Percentiles rank a stretch among this genome's conserved stretches.
phyloP scores from a whole-genome alignment of 1,140 invertebrate genomes.

The Drosophila sp. region DNA sequence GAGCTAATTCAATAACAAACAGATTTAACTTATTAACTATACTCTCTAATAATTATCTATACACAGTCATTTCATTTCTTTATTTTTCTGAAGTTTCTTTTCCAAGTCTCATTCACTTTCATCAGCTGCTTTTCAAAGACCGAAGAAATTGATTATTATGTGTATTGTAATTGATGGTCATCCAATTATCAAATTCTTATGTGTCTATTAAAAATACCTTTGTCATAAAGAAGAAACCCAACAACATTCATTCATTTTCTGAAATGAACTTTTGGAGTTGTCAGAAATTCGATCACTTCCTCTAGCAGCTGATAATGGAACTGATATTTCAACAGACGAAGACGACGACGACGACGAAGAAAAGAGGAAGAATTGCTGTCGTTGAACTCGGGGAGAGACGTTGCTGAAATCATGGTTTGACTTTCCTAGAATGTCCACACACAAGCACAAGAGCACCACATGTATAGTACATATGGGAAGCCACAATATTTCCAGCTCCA shows the following conservation, averaged over 20 bases:
- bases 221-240: neutral
- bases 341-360: too few relatives aligned
- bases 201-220: constrained; percentile 26
- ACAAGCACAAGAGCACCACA: constrained; percentile 36
- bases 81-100: neutral
- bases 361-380: constrained; percentile 18
- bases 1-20: too few relatives aligned
- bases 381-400: constrained; percentile 32
- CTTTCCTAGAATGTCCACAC: constrained; percentile 51
- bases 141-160: constrained; percentile 15
- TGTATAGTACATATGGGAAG: constrained; percentile 20
- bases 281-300: constrained; percentile 53
- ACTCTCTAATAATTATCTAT: neutral
- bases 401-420: constrained; percentile 32
- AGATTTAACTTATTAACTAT: neutral
- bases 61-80: neutral
- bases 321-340: constrained; percentile 47
- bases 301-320: constrained; percentile 43
- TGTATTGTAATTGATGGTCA: neutral
- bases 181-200: constrained; percentile 28
- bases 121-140: neutral
- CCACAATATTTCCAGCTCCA: constrained; percentile 66
- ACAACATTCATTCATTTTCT: constrained; percentile 27
- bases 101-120: constrained; percentile 2
- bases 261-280: constrained; percentile 19